A percentile compares a stretch with the other conserved stretches of the same genome.
Conservation (phyloP, 2,797 vertebrate species). For the Sebastes taczanowskii region DNA sequence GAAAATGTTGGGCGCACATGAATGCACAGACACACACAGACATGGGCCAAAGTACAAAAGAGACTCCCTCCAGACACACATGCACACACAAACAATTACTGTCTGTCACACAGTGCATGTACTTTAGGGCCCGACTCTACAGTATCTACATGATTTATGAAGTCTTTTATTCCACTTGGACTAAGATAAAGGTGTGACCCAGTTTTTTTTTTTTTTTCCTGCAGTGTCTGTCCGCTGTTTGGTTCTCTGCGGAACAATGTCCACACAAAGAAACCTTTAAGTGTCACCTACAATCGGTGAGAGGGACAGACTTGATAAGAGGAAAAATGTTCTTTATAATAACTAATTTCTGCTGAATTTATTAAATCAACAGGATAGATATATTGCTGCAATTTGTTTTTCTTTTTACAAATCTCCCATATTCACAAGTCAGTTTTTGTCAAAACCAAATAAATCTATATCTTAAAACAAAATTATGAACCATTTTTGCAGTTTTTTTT, state of each 20-base stretch:
- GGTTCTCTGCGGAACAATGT: neutral
- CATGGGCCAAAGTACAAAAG: neutral
- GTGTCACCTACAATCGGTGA: neutral
- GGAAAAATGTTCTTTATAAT: neutral
- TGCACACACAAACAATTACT: conserved; percentile 14
- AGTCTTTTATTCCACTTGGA: conserved; percentile 52
- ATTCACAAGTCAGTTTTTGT: neutral
- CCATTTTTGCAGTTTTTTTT: no score
- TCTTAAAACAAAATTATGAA: no score
- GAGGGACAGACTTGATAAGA: neutral
- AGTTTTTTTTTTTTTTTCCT: conserved; percentile 53
- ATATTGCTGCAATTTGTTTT: neutral
- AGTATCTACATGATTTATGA: conserved; percentile 71
- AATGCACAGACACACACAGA: conserved; percentile 22
- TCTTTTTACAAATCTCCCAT: neutral
- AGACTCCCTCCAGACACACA: conserved; percentile 31
- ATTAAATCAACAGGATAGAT: neutral
- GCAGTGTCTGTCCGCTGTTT: conserved; percentile 1
- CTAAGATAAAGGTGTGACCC: conserved; percentile 60
- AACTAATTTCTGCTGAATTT: neutral
- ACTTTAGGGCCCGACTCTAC: conserved; percentile 32
- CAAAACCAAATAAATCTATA: neutral
- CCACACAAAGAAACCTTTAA: conserved; percentile 11
- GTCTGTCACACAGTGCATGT: conserved; percentile 7
- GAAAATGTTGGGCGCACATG: conserved; percentile 2